Base-by-base conservation (phyloP, 2,113 vertebrate species). In the Corydoras maculifer region DNA sequence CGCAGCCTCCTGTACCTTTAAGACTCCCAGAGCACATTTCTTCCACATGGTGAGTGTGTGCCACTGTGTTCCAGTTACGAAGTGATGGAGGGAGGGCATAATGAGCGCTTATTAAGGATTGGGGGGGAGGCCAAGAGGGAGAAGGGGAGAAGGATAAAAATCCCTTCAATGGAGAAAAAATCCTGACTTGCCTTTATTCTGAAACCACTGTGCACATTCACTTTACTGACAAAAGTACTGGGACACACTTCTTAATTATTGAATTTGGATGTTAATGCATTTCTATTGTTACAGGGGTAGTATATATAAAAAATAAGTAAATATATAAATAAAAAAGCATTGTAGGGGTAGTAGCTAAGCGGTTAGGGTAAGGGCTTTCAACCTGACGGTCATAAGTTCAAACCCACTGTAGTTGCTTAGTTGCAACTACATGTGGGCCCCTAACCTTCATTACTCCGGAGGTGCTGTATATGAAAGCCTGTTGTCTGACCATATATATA, bases 171-270 rank as follows among this genome's bases (percentile, higher is more conserved):
- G 63, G 18, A 48, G 49, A 50, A 69, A 68, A 73, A 75, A 61
- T 78, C 76, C 62, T 69, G 50, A 70, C 70, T 76, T 74, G 72
- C 69, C 78, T 67, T 78, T 84, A 81, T 81, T 82, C 68, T 78
- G 57, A 68, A 75, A 70, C 55, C 35, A 77, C 69, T 68, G 65
- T 35, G 49, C 29, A 66, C 79, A 78, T 71, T 69, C 74, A 82
- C 50, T 60, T 49, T 70, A 59, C 9, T 53, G 13, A 53, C 9
- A 53, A 4, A 10, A 58, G 18, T n/a, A 18, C 4, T 53, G 29
- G 3, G 57, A 51, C 48, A 70, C 32, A 30, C 35, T 43, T 43
- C 35, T 43, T 43, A 43, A 43, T 43, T 43, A 43, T 43, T 43
- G 7, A 43, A 43, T 43, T 43, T 8, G 7, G 35, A 8, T 43